Base-by-base conservation (phyloP, 1,140 invertebrate genomes). In the Cyclargus thomasi region DNA sequence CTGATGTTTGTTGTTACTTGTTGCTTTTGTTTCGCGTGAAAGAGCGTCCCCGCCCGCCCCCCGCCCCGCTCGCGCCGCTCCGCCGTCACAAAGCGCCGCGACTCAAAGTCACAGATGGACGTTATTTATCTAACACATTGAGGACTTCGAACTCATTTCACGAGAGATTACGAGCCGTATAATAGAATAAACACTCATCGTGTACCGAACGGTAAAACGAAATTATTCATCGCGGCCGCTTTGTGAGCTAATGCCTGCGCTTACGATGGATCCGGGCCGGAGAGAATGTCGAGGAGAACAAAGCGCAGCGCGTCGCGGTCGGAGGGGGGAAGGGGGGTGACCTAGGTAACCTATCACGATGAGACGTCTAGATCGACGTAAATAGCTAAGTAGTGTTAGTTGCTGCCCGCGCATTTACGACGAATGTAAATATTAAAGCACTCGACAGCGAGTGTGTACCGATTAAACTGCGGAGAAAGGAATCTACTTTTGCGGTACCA, bases 151-250 rank as follows among this genome's bases (percentile, higher is more conserved):
- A 55, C 53, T 55, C 53, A 18, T 17, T 17, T 55, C 11, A 55
- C 47, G 47, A 53, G n/a, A 55, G 53, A 55, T 55, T 17, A 55
- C 53, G n/a, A 17, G 6, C 53, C n/a, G n/a, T 55, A 17, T 53
- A 55, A 55, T 55, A 18, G 53, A 55, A 55, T 17, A 55, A 55
- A 55, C 53, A 55, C 47, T 55, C 18, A n/a, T 55, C 18, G 53
- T 55, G 53, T 55, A 55, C 6, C 4, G 53, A 17, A 16, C 53
- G 14, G 16, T 55, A 18, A 55, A 17, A 55, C 18, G n/a, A 55
- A 55, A 16, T 17, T 18, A 17, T 55, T 17, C 53, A 18, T 17
- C 53, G 16, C 53, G 18, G 53, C 2, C 18, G 14, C 53, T 17
- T 55, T 55, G 53, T n/a, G 16, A 55, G 16, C 16, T 55, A 55